These are phyloP conservation scores for Gambusia affinis DNA, from an alignment of 2,113 vertebrate species.

Conservation along the genomic window DNA sequence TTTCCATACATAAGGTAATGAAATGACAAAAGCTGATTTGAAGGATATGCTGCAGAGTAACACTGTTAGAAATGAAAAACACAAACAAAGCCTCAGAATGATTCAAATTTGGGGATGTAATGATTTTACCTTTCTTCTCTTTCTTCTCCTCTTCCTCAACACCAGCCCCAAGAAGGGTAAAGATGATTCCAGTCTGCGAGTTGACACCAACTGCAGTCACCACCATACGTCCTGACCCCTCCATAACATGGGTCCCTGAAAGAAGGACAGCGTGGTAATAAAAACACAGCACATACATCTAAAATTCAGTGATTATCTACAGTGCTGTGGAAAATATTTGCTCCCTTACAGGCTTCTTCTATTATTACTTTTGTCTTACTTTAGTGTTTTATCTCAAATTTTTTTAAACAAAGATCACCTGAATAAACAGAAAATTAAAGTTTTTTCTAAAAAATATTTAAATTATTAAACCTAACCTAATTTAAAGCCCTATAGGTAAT, in stretches of 20 bases:
- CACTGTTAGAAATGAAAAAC: slow-evolving; percentile 20
- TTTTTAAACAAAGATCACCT: not conserved
- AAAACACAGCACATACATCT: not conserved
- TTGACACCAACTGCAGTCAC: slow-evolving; percentile 96
- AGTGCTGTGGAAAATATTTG: not conserved
- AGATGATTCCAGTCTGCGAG: slow-evolving; percentile 99
- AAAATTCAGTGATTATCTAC: not conserved
- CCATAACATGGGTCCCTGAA: slow-evolving; percentile 98
- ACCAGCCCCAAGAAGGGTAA: slow-evolving; percentile 93
- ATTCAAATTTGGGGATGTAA: not conserved
- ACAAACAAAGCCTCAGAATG: not conserved
- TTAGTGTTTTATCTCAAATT: not conserved
- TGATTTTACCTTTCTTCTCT: slow-evolving; percentile 93
- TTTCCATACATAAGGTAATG: slow-evolving; percentile 35
- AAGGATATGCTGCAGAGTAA: slow-evolving; percentile 31
- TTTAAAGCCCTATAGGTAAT: too few relatives aligned
- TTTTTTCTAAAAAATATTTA: too few relatives aligned
- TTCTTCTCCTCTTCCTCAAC: slow-evolving; percentile 96
- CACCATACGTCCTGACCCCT: slow-evolving; percentile 96
- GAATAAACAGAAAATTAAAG: too few relatives aligned
- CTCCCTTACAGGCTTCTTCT: not conserved
- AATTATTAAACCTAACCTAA: too few relatives aligned
- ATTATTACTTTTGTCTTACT: not conserved
- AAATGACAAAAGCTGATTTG: slow-evolving; percentile 27
- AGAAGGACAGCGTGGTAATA: not conserved